These are phyloP conservation scores for Drosophila subquinaria DNA, from an alignment of 2,888 invertebrate species.

Conservation along the genomic window DNA sequence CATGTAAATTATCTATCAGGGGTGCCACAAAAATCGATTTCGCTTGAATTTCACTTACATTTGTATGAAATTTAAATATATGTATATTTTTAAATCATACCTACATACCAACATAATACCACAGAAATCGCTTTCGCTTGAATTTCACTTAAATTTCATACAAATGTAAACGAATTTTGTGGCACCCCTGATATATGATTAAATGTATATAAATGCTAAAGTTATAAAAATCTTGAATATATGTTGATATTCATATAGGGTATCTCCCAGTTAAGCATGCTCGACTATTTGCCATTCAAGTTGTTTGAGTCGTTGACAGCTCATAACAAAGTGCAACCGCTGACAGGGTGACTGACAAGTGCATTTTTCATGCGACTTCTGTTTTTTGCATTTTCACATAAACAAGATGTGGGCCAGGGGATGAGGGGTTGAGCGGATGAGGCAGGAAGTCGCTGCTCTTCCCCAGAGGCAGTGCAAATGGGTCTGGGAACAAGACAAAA, in stretches of 20 bases:
- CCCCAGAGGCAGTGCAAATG: too few species aligned
- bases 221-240: not conserved
- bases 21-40: too few species aligned
- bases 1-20: too few species aligned
- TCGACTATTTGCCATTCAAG: not conserved
- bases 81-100: too few species aligned
- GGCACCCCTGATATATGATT: too few species aligned
- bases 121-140: too few species aligned
- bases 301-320: slow-evolving; percentile 40
- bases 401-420: slow-evolving; percentile 37
- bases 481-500: slow-evolving; percentile 58
- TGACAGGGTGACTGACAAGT: slow-evolving; percentile 73
- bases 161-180: too few species aligned
- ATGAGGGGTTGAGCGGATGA: not conserved
- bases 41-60: too few species aligned
- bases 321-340: slow-evolving; percentile 51
- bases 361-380: slow-evolving; percentile 57
- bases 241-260: not conserved
- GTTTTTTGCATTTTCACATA: slow-evolving; percentile 40
- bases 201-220: not conserved
- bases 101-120: too few species aligned
- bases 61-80: too few species aligned
- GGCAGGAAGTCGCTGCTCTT: not conserved
- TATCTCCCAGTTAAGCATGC: not conserved
- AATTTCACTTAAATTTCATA: too few species aligned